Evolutionary conservation across 2,113 vertebrate species (phyloP).

Genomic region (Eudyptes chrysolophus): DNA sequence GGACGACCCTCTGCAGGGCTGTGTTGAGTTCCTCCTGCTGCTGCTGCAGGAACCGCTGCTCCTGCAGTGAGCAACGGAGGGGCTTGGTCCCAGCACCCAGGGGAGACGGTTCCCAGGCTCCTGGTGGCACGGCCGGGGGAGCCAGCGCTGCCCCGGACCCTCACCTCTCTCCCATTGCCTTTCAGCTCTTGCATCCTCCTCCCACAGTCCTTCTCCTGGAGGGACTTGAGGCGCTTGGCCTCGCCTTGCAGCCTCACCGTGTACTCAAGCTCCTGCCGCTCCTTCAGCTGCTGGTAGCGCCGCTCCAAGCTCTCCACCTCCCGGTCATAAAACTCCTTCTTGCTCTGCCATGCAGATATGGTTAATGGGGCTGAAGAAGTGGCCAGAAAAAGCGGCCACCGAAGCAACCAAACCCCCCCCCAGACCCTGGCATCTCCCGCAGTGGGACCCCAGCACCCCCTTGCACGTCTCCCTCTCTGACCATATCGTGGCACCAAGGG

Average conservation of each 20-base stretch:
- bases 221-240: conserved; percentile 69
- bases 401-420: not conserved
- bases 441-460: not conserved
- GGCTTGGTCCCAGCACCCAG: not conserved
- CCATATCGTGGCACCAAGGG: not conserved
- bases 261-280: conserved; percentile 65
- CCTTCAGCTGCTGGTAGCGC: conserved; percentile 54
- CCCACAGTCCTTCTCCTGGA: conserved; percentile 66
- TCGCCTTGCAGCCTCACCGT: conserved; percentile 55
- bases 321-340: conserved; percentile 74
- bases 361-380: not conserved
- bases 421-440: not conserved
- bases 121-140: fast-evolving
- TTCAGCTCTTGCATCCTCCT: conserved; percentile 38
- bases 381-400: not conserved
- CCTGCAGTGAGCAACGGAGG: not conserved
- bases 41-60: conserved; percentile 68
- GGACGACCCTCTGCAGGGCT: conserved; percentile 66
- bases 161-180: conserved; percentile 66
- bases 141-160: not conserved
- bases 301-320: conserved; percentile 71
- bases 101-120: not conserved
- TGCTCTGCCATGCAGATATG: conserved; percentile 21
- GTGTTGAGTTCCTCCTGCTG: conserved; percentile 74
- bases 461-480: not conserved